These are phyloP conservation scores for Cyclophora albipunctata DNA, from an alignment of 2,888 invertebrate species.

Conservation along the genomic window DNA sequence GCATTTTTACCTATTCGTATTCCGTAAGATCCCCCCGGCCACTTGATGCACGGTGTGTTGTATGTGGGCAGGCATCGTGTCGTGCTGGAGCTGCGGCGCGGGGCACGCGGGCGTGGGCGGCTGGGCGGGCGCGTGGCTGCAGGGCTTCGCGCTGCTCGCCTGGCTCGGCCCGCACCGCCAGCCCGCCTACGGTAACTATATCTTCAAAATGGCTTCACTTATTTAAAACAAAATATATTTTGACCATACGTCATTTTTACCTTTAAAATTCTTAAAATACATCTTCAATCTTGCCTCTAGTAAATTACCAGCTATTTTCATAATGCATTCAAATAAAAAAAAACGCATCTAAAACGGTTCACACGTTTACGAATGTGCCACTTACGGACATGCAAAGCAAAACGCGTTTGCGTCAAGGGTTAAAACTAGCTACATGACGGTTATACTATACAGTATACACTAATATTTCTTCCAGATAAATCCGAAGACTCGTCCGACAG, in stretches of 20 bases:
- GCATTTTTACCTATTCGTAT: background rate
- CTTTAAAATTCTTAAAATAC: no score
- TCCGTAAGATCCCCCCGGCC: background rate
- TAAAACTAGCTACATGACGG: no score
- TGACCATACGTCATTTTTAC: no score
- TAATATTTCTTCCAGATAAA: constrained; percentile 23
- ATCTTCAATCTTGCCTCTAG: no score
- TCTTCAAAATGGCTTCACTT: background rate
- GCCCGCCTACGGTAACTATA: constrained; percentile 20
- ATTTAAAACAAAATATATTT: no score
- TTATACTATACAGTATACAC: no score
- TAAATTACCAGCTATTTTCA: no score
- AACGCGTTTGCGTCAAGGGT: no score
- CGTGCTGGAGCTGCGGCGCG: constrained; percentile 50
- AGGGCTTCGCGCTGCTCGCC: constrained; percentile 74
- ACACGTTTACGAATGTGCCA: no score
- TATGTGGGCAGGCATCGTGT: constrained; percentile 36
- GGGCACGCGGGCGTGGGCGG: constrained; percentile 73
- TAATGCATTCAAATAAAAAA: no score
- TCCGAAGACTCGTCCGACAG: constrained; percentile 28
- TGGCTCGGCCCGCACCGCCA: constrained; percentile 62
- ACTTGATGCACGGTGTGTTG: background rate
- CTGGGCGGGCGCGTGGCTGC: constrained; percentile 77
- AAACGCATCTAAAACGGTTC: no score
- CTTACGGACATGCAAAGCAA: no score